Conservation (phyloP, 1,140 invertebrate genomes). For the Limonius californicus region DNA sequence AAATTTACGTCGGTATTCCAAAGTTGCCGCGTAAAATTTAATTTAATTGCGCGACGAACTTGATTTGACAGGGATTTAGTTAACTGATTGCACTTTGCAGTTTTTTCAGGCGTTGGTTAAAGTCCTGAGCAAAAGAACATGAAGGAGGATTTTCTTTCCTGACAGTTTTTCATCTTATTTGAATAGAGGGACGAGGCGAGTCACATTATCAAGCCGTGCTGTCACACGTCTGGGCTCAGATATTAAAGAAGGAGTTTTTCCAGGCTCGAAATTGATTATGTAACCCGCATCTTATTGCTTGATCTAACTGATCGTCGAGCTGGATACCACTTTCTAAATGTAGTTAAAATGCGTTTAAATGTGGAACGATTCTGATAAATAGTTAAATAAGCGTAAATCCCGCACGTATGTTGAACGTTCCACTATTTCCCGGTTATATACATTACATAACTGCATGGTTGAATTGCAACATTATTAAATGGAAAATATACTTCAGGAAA, state of each 20-base stretch:
- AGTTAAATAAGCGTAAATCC: too few species aligned
- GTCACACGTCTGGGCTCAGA: neutral
- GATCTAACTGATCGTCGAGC: too few species aligned
- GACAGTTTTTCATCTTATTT: neutral
- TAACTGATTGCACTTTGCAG: neutral
- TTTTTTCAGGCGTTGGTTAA: neutral
- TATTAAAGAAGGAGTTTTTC: neutral
- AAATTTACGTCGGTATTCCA: too few species aligned
- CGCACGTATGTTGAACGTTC: too few species aligned
- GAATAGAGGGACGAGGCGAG: neutral
- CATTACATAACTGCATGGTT: too few species aligned
- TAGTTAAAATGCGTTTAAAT: too few species aligned
- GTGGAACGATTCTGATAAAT: too few species aligned
- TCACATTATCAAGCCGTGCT: neutral
- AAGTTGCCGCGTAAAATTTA: neutral
- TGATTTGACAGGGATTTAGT: neutral
- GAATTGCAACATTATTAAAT: too few species aligned
- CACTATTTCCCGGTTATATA: too few species aligned
- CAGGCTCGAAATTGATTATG: neutral
- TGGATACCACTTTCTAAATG: too few species aligned
- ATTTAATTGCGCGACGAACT: neutral
- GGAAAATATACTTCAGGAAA: too few species aligned
- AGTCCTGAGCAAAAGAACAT: neutral
- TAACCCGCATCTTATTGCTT: neutral
- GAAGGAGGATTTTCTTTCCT: neutral